Evolutionary conservation across 2,888 invertebrate genomes (phyloP), one percentile per base, ranked within the genome.

Genomic region (Anagyrus pseudococci): DNA sequence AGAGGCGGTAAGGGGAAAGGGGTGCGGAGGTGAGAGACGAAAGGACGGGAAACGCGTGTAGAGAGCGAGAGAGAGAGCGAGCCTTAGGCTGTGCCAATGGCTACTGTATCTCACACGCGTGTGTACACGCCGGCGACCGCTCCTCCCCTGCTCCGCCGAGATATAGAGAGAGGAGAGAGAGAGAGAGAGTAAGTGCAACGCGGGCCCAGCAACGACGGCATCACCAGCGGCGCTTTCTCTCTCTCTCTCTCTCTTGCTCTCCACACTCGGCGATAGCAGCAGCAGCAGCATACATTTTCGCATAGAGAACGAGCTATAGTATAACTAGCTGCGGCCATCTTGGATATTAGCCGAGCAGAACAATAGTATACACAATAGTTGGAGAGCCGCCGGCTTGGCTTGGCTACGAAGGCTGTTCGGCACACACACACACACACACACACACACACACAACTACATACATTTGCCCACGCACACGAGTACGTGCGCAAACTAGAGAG

Each of bases 341-440:
- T 80, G 79, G 77, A 79, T 79, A 80, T 79, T 79, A 79, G 78
- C 79, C 78, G 78, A 78, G 73, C 79, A 77, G 78, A 79, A 79
- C 78, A 79, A 80, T 80, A 77, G 77, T 76, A 76, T 76, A 77
- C 75, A 77, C 76, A 77, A 79, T 77, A 75, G 77, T 76, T 74
- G 71, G 74, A 71, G 75, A 77, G 75, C 73, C 73, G 71, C 73
- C n/a, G 17, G 1, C 7, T 25, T 23, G 25, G 54, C 3, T 15
- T 13, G 41, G 33, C 47, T 25, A 6, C 48, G 26, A 37, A 52
- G 40, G n/a, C n/a, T 20, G 20, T 23, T 15, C 46, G 22, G 46
- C 20, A 8, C 4, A 20, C 44, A 4, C 44, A 19, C 22, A 2
- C 22, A 2, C 1, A 13, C 13, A 19, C 1, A 41, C 23, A 22